These are phyloP conservation scores for Saimiri boliviensis DNA, from an alignment of 2,113 vertebrate species.

Conservation along the genomic window DNA sequence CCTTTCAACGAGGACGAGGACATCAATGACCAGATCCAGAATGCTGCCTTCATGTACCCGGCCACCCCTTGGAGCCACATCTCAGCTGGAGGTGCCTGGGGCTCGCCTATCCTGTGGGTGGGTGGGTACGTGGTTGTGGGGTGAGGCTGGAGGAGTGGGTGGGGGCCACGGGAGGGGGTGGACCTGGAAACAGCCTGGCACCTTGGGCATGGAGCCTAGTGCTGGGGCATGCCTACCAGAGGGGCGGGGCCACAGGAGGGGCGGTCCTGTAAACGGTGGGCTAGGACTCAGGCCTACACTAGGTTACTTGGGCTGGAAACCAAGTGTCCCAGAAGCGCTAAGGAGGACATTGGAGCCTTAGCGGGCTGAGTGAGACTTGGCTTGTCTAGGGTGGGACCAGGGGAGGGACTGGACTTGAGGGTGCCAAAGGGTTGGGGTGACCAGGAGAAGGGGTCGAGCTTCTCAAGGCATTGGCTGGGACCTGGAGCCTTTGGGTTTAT, in stretches of 20 bases:
- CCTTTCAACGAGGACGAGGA: slow-evolving; percentile 96
- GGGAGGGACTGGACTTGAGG: background rate
- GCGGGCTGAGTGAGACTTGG: background rate
- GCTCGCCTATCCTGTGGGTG: fast-evolving
- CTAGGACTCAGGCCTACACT: background rate
- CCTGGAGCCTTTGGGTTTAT: background rate
- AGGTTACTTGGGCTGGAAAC: background rate
- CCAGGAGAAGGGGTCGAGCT: background rate
- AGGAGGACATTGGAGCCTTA: background rate
- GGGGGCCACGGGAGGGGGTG: background rate
- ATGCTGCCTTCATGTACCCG: slow-evolving; percentile 96
- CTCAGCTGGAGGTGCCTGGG: slow-evolving; percentile 84
- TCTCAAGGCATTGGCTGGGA: background rate
- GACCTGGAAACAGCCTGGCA: too few relatives aligned
- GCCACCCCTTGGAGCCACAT: slow-evolving; percentile 94
- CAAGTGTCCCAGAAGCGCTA: background rate
- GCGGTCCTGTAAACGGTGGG: background rate
- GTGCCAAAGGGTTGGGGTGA: background rate
- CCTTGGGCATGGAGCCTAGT: background rate
- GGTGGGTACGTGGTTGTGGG: background rate
- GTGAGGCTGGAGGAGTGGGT: background rate
- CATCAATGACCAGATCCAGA: slow-evolving; percentile 96
- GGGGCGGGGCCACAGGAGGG: background rate
- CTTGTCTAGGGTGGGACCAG: background rate
- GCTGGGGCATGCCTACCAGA: fast-evolving